phyloP scores from a whole-genome alignment of 2,888 invertebrate species.

The Lithodes maja region DNA sequence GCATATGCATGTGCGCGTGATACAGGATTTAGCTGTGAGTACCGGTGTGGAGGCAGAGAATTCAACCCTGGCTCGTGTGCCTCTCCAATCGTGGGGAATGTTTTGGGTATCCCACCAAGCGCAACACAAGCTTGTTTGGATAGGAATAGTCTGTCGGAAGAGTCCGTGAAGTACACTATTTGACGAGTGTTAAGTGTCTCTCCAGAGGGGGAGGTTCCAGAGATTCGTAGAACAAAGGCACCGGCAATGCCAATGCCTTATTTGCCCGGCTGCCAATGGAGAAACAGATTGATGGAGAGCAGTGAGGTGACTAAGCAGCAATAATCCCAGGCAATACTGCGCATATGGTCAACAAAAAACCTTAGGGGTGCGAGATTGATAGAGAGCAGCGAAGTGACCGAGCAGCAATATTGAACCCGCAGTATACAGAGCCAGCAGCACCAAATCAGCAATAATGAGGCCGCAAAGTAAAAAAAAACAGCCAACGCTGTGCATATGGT shows the following conservation, averaged over 20 bases:
- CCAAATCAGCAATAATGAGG: too few species aligned
- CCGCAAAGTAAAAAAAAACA: too few species aligned
- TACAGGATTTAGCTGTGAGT: neutral
- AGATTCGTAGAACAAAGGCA: constrained; percentile 3
- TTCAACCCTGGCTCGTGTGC: neutral
- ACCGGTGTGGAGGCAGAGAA: neutral
- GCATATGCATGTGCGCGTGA: constrained; percentile 10
- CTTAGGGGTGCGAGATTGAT: too few species aligned
- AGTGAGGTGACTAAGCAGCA: too few species aligned
- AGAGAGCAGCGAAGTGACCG: too few species aligned
- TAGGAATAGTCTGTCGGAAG: constrained; percentile 37
- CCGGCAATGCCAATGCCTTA: constrained; percentile 12
- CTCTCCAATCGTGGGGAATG: constrained; percentile 51
- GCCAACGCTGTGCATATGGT: too few species aligned
- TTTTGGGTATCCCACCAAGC: constrained; percentile 38
- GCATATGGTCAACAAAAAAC: too few species aligned
- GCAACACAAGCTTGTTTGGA: constrained; percentile 38
- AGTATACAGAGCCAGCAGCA: too few species aligned
- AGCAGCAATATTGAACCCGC: too few species aligned
- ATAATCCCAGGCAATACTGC: too few species aligned
- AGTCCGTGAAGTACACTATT: constrained; percentile 28
- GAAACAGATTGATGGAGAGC: too few species aligned
- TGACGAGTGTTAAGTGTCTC: neutral
- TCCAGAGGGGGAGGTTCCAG: constrained; percentile 32
- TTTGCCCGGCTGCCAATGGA: neutral